These are phyloP conservation scores for Tetraneura akinire DNA, from an alignment of 1,140 invertebrate genomes.

Conservation along the genomic window DNA sequence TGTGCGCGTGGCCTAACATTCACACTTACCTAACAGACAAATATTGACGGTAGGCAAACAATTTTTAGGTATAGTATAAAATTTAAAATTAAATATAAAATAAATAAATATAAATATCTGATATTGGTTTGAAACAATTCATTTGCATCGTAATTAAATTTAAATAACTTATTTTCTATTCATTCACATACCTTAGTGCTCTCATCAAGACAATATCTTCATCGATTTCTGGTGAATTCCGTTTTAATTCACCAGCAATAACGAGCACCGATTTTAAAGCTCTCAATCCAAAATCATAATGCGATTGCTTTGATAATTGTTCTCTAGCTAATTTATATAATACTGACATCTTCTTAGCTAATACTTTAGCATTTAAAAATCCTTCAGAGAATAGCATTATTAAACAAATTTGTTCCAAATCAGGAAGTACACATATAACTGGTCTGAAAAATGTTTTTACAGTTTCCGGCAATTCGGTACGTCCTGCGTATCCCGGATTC, in stretches of 20 bases:
- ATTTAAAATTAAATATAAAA: too few relatives aligned
- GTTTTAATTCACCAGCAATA: conserved; percentile 83
- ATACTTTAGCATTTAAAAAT: conserved; percentile 59
- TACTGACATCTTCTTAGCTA: conserved; percentile 92
- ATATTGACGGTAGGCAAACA: too few relatives aligned
- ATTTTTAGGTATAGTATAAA: too few relatives aligned
- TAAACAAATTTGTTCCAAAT: conserved; percentile 86
- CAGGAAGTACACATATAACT: conserved; percentile 85
- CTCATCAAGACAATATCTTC: conserved; percentile 87
- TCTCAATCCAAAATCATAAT: conserved; percentile 91
- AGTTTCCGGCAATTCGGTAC: conserved; percentile 86
- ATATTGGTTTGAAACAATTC: too few relatives aligned
- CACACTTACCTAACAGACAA: too few relatives aligned
- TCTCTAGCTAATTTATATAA: conserved; percentile 81
- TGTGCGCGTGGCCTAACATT: too few relatives aligned
- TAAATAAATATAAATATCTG: too few relatives aligned
- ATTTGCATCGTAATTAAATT: too few relatives aligned
- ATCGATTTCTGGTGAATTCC: conserved; percentile 70
- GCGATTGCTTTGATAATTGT: conserved; percentile 87
- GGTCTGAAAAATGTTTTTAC: conserved; percentile 88
- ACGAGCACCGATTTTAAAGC: conserved; percentile 84
- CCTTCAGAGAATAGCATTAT: conserved; percentile 91
- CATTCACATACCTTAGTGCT: conserved; percentile 64
- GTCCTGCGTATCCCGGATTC: conserved; percentile 88
- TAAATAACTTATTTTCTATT: background rate